A percentile compares a stretch with the other conserved stretches of the same genome.
Evolutionary conservation across 2,888 invertebrate species (phyloP).

Genomic region (Drepana falcataria): DNA sequence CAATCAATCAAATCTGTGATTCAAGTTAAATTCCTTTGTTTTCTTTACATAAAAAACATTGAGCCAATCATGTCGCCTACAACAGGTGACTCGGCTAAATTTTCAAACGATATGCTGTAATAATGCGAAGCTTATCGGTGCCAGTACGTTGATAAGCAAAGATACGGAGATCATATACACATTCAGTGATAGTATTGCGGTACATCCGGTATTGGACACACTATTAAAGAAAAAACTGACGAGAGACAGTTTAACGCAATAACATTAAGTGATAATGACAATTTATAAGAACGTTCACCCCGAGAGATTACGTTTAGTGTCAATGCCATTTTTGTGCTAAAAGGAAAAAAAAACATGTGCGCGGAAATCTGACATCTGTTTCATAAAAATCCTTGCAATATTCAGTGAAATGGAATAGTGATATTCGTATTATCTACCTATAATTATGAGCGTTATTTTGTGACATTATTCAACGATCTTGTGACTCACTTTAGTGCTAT

Average conservation of each 20-base stretch:
- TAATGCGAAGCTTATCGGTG: conserved; percentile 14
- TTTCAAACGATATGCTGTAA: neutral
- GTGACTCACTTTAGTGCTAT: neutral
- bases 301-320: conserved; percentile 5
- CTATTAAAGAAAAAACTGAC: neutral
- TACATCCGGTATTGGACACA: conserved; percentile 10
- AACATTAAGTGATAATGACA: conserved; percentile 9
- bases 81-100: neutral
- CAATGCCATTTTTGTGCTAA: neutral
- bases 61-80: too few species aligned
- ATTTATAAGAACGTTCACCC: conserved; percentile 20
- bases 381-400: neutral
- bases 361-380: neutral
- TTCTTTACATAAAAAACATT: too few species aligned
- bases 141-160: conserved; percentile 14
- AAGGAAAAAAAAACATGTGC: neutral
- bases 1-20: too few species aligned
- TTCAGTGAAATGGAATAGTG: neutral
- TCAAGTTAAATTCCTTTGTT: too few species aligned
- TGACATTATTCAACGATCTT: neutral
- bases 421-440: too few species aligned
- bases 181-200: conserved; percentile 16
- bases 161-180: conserved; percentile 12
- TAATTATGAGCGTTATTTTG: too few species aligned
- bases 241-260: neutral